Base-by-base conservation (phyloP, 1,140 invertebrate species). In the Stegodyphus dumicola region DNA sequence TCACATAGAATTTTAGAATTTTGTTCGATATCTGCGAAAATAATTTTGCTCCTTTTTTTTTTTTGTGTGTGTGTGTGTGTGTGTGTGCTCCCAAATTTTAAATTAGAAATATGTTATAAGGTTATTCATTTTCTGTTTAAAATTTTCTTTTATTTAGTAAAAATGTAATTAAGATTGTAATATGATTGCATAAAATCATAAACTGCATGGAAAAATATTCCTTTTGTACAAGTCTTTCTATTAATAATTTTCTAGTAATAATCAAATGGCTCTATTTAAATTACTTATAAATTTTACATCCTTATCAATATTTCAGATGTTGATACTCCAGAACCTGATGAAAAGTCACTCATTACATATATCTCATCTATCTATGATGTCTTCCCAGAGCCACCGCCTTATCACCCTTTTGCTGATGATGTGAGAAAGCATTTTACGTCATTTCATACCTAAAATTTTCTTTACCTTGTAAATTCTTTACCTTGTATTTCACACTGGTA, bases 331-430 rank as follows among this genome's bases (percentile, higher is more conserved):
- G 95, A 99, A 92, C 97, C 98, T 73, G 98, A 99, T 92, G 98
- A 99, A 93, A 99, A 99, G 92, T 99, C 98, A 67, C 93, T 99
- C 90, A 98, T 99, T 90, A 99, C 98, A 48, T 99, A 99, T 92
- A 98, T 99, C 88, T 99, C 98, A 87, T 99, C 97, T 56, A 92
- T 99, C 88, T 99, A 99, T 92, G 97, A 99, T 92, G 97, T 97
- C 77, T 99, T 99, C 93, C 97, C 96, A 4, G 96, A 97, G 91
- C 96, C 96, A 81, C 96, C 91, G 11, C 87, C 88, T 73, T 94
- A 96, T 88, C 96, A 98, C 91, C 97, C 97, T 54, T 93, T 98
- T 71, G 97, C 95, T 91, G 97, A 98, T 90, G 94, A 97, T 93
- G 70, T 93, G 93, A 84, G 93, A 60, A 60, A 60, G 9, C 9